Conservation (phyloP, 1,140 invertebrate genomes). For the Cyclina sinensis region DNA sequence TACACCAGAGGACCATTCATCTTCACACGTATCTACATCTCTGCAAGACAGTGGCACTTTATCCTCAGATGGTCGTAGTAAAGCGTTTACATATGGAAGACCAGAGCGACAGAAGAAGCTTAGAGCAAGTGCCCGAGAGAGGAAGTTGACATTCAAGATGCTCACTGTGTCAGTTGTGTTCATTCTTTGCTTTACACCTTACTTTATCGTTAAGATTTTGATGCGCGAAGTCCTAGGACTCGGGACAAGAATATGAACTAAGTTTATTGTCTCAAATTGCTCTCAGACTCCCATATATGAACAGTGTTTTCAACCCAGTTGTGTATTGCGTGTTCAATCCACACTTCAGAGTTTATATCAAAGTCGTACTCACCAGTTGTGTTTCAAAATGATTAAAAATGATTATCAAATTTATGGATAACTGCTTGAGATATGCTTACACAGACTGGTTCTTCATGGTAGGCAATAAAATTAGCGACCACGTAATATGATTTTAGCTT, state of each 20-base stretch:
- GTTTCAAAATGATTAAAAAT: not conserved
- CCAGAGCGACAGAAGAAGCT: not conserved
- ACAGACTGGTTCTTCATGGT: too few species aligned
- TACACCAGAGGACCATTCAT: too few species aligned
- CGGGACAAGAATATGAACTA: conserved; percentile 38
- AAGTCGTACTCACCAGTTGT: not conserved
- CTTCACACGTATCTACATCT: not conserved
- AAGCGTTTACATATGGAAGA: not conserved
- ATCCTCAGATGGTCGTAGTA: not conserved
- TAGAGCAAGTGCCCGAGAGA: not conserved
- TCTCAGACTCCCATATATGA: conserved; percentile 11
- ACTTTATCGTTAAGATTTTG: conserved; percentile 25
- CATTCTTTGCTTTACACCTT: conserved; percentile 29
- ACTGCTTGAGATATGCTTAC: too few species aligned
- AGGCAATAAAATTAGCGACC: too few species aligned
- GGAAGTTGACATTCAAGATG: conserved; percentile 29
- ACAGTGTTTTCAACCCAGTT: conserved; percentile 48
- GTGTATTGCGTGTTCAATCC: conserved; percentile 36
- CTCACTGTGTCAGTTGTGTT: conserved; percentile 21
- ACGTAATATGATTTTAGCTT: too few species aligned
- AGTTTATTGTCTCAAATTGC: not conserved
- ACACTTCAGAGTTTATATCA: conserved; percentile 13
- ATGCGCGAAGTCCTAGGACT: conserved; percentile 1
- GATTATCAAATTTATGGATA: too few species aligned
- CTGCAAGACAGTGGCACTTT: not conserved